Evolutionary conservation across 1,140 invertebrate species (phyloP).

Genomic region (Drosophila willistoni): DNA sequence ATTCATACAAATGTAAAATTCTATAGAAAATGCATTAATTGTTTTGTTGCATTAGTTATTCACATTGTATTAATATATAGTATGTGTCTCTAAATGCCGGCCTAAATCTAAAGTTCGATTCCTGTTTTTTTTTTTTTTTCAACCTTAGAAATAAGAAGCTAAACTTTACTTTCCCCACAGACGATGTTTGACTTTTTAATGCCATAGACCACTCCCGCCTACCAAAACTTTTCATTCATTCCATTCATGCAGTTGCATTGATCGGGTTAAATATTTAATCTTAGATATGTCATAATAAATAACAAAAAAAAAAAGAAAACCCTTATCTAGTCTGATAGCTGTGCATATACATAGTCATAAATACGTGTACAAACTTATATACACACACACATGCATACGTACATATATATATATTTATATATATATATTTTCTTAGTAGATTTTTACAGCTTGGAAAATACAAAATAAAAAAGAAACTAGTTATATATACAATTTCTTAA

Average conservation of each 20-base stretch:
- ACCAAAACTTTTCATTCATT: too few relatives aligned
- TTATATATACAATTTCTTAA: slow-evolving; percentile 26
- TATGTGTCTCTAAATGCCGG: background rate
- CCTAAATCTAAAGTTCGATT: too few relatives aligned
- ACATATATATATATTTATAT: slow-evolving; percentile 26
- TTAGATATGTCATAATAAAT: slow-evolving; percentile 2
- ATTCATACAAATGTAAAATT: background rate
- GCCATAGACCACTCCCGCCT: too few relatives aligned
- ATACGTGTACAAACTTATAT: slow-evolving; percentile 16
- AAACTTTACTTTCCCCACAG: too few relatives aligned
- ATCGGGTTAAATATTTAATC: background rate
- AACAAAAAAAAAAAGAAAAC: background rate
- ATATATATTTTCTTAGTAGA: slow-evolving; percentile 78
- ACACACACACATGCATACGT: slow-evolving; percentile 33
- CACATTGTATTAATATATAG: background rate
- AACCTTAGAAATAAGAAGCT: too few relatives aligned
- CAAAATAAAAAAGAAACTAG: slow-evolving; percentile 1
- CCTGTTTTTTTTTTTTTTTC: too few relatives aligned
- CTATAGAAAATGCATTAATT: background rate
- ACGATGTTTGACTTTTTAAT: too few relatives aligned
- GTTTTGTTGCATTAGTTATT: background rate
- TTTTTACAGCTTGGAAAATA: slow-evolving; percentile 72
- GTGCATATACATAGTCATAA: slow-evolving; percentile 8
- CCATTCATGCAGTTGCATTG: background rate
- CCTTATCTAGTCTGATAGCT: slow-evolving; percentile 11